These are phyloP conservation scores for Enteromius anoplus DNA, from an alignment of 2,797 vertebrate genomes.

Conservation along the genomic window DNA sequence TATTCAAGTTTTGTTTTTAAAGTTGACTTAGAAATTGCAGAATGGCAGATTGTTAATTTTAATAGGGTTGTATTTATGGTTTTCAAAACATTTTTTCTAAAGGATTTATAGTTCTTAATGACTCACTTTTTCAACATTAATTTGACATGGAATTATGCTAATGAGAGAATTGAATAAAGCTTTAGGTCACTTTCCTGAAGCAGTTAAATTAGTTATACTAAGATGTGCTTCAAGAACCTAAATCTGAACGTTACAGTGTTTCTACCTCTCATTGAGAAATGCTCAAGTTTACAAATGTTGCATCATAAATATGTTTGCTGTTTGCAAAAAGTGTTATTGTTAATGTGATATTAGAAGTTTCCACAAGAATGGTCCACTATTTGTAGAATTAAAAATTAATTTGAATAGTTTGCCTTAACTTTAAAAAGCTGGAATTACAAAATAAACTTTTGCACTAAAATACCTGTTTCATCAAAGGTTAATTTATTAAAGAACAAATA, in stretches of 20 bases:
- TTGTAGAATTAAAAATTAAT: too few species aligned
- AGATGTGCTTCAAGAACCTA: neutral
- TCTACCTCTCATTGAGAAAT: neutral
- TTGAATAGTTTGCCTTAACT: too few species aligned
- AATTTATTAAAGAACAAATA: too few species aligned
- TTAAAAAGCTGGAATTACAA: too few species aligned
- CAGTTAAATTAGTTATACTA: neutral
- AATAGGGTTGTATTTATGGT: neutral
- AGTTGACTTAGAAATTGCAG: neutral
- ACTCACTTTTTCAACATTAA: neutral
- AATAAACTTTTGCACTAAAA: too few species aligned
- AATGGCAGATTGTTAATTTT: neutral
- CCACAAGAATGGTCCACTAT: neutral
- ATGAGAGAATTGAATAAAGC: slow-evolving; percentile 1
- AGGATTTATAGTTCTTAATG: neutral
- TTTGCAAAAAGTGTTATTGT: neutral
- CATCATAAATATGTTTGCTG: slow-evolving; percentile 11
- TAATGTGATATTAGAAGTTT: neutral
- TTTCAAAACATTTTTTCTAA: neutral
- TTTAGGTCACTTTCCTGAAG: slow-evolving; percentile 16
- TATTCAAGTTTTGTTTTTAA: slow-evolving; percentile 1
- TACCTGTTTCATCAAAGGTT: too few species aligned
- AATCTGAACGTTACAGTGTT: neutral
- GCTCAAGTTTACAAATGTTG: neutral
- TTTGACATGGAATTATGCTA: slow-evolving; percentile 26